Conservation (phyloP, 2,888 invertebrate genomes). For the Noctua janthina region DNA sequence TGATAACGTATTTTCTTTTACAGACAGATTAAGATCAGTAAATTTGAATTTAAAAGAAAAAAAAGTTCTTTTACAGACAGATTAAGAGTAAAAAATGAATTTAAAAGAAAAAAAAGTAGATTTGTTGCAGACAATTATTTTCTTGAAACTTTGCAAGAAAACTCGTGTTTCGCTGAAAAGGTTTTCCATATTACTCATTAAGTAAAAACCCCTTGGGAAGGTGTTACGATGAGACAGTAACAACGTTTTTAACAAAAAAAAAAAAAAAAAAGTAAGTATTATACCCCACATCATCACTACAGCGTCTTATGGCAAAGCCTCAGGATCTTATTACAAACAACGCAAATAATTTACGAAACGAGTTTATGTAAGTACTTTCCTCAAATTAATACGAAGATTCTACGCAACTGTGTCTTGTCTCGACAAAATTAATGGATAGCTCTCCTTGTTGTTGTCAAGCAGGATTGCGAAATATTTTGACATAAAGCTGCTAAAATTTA, state of each 20-base stretch:
- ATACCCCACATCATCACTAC: constrained; percentile 1
- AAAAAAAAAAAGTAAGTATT: too few species aligned
- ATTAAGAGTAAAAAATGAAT: not conserved
- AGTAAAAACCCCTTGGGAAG: not conserved
- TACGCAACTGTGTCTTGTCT: constrained; percentile 37
- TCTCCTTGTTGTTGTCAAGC: constrained; percentile 29
- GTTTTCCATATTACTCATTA: not conserved
- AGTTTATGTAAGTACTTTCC: constrained; percentile 45
- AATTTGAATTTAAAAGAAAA: not conserved
- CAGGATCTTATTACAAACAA: constrained; percentile 22
- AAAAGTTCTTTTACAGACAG: not conserved
- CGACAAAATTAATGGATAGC: constrained; percentile 48
- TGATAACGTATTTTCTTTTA: not conserved
- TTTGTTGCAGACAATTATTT: not conserved
- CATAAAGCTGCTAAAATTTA: constrained; percentile 26
- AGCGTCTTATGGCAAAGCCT: constrained; percentile 21
- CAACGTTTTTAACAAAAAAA: too few species aligned
- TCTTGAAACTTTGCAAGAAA: not conserved
- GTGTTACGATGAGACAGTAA: not conserved
- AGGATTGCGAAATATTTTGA: constrained; percentile 21
- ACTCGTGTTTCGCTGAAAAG: not conserved
- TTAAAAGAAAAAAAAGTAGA: not conserved
- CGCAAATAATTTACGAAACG: constrained; percentile 51
- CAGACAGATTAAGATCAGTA: not conserved
- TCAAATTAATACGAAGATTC: constrained; percentile 44